These are phyloP conservation scores for Danaus melanippus DNA, from an alignment of 1,140 invertebrate species.

Conservation along the genomic window DNA sequence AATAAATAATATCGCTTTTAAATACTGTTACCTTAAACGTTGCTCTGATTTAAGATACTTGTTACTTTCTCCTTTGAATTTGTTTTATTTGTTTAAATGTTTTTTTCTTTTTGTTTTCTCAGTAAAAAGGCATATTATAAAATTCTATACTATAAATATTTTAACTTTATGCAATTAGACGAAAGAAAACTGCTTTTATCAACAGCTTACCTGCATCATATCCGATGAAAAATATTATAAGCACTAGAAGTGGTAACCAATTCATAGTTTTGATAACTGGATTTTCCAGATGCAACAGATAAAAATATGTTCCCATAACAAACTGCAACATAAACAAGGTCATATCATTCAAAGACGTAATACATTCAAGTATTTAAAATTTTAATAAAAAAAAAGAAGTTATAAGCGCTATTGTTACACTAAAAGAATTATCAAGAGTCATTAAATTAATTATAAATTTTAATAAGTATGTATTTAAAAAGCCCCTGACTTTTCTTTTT, in stretches of 20 bases:
- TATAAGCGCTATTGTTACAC: too few relatives aligned
- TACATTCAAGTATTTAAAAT: slow-evolving; percentile 1
- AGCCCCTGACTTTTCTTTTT: too few relatives aligned
- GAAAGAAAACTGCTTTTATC: background rate
- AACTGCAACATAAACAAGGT: slow-evolving; percentile 21
- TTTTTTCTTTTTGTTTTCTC: too few relatives aligned
- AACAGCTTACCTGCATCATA: slow-evolving; percentile 25
- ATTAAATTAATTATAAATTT: too few relatives aligned
- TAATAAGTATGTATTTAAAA: too few relatives aligned
- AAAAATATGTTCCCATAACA: slow-evolving; percentile 30
- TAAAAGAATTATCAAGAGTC: too few relatives aligned
- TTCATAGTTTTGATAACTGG: slow-evolving; percentile 10
- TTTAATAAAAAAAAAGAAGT: too few relatives aligned
- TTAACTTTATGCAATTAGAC: too few relatives aligned
- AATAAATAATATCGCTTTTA: too few relatives aligned
- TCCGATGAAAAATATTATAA: slow-evolving; percentile 24
- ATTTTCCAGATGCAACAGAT: slow-evolving; percentile 14
- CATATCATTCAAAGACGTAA: background rate
- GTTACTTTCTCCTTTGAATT: background rate
- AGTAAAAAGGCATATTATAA: too few relatives aligned
- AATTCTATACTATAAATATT: too few relatives aligned
- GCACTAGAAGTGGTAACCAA: slow-evolving; percentile 26
- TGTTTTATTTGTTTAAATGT: background rate
- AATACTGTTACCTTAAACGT: too few relatives aligned
- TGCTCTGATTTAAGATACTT: background rate